Evolutionary conservation across 2,113 vertebrate genomes (phyloP), one percentile per base, ranked within the genome.

Genomic region (Pachycephala philippinensis): DNA sequence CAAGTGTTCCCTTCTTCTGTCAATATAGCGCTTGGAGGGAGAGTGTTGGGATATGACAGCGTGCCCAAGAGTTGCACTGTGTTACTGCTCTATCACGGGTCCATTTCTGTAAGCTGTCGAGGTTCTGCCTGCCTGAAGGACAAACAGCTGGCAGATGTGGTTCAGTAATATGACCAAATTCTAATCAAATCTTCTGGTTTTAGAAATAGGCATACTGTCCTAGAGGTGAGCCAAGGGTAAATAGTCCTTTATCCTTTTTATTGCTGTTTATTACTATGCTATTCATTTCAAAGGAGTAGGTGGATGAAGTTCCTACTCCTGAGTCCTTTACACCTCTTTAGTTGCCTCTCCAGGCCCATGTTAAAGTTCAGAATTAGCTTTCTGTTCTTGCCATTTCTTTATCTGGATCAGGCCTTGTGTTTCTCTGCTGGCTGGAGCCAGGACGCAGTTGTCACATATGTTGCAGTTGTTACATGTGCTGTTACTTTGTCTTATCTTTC

Each of bases 71-170:
- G 63, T 4, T 68, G 33, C 12, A 0, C 4, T 44, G 11, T 40
- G 24, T 83, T 17, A 7, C 44, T 66, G 42, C 27, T 44, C 24
- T n/a, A 0, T 31, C 19, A 6, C 1, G 1, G 53, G 54, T 50
- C 69, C n/a, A 1, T 53, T 64, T 28, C 65, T 42, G 0, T 23
- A 14, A 78, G n/a, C 30, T 39, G 0, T 5, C 45, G 35, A 33
- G 15, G 33, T 40, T 68, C 63, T 81, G 39, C 37, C 40, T 80
- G 26, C 28, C 23, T 26, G 11, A 80, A 26, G 28, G 26, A 49
- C 30, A 53, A 44, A 33, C 64, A 47, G 17, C 39, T 70, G 37
- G 52, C 33, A 80, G 22, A 22, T 70, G 16, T 15, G 27, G n/a
- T 30, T 45, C 64, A 42, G 37, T 37, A 89, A 17, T 57, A 39